Percentiles rank a stretch among this genome's conserved stretches.
phyloP scores from a whole-genome alignment of 2,113 vertebrate genomes.

The Sterrhoptilus dennistouni region DNA sequence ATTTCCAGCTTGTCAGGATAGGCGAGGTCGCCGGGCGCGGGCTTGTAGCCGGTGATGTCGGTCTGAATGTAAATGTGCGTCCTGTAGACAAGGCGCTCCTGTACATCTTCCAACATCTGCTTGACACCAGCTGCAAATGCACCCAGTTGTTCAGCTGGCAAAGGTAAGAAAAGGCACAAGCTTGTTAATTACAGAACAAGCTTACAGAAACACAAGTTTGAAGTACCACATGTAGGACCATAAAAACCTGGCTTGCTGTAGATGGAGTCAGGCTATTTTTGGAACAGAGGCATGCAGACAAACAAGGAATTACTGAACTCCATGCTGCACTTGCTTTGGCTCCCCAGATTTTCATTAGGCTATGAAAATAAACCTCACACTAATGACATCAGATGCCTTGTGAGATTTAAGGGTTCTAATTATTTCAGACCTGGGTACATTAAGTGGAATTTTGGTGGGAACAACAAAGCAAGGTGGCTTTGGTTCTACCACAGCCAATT shows the following conservation, averaged over 20 bases:
- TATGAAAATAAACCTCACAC: neutral
- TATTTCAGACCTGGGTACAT: neutral
- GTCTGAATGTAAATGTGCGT: conserved; percentile 98
- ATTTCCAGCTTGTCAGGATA: conserved; percentile 97
- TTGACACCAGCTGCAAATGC: conserved; percentile 92
- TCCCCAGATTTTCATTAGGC: neutral
- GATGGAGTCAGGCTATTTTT: neutral
- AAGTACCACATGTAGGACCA: neutral
- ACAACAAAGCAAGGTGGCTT: neutral
- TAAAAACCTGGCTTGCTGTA: neutral
- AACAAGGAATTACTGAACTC: neutral
- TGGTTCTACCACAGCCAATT: neutral
- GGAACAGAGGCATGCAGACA: rapidly evolving
- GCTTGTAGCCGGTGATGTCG: conserved; percentile 93
- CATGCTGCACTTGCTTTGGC: neutral
- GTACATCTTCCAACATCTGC: conserved; percentile 98
- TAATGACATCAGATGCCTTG: neutral
- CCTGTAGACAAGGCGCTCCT: conserved; percentile 94
- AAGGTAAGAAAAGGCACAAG: neutral
- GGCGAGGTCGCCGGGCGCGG: conserved; percentile 92
- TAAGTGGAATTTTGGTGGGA: neutral
- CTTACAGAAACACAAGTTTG: neutral
- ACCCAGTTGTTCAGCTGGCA: conserved; percentile 84
- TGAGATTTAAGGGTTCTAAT: neutral
- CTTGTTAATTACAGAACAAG: neutral